Conservation (phyloP, 2,888 invertebrate genomes). For the Spodoptera exigua region DNA sequence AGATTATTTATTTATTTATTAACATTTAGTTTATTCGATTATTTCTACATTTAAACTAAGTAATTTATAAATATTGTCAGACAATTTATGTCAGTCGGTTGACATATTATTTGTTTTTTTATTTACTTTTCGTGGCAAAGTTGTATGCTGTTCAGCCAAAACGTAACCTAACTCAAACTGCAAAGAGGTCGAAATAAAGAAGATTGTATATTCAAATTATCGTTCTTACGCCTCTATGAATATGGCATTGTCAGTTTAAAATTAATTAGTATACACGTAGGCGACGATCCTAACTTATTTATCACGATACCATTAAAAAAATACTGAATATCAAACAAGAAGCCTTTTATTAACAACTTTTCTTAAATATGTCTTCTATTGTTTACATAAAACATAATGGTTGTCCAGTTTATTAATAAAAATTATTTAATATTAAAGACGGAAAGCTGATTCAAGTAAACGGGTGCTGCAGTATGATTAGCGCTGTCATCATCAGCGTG, state of each 20-base stretch:
- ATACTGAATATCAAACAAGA: too few species aligned
- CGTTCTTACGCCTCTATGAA: too few species aligned
- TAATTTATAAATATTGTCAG: conserved; percentile 21
- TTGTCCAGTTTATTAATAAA: conserved; percentile 12
- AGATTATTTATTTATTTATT: conserved; percentile 15
- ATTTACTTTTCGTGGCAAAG: background rate
- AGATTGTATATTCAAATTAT: too few species aligned
- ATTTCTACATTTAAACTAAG: conserved; percentile 25
- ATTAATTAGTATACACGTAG: too few species aligned
- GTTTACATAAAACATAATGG: conserved; percentile 2
- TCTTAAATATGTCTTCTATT: background rate
- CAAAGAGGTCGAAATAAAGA: background rate
- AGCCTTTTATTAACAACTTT: too few species aligned
- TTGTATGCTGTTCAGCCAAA: conserved; percentile 18
- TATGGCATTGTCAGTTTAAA: too few species aligned
- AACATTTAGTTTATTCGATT: conserved; percentile 25
- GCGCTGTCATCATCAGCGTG: conserved; percentile 60
- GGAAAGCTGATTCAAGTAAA: conserved; percentile 22
- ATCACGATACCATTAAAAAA: too few species aligned
- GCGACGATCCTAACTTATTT: too few species aligned
- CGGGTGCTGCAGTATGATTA: conserved; percentile 48
- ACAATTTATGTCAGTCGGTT: conserved; percentile 15
- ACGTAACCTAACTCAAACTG: conserved; percentile 12
- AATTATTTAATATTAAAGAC: conserved; percentile 16
- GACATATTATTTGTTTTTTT: conserved; percentile 17